These are phyloP conservation scores for Acleris emargana DNA, from an alignment of 2,888 invertebrate genomes.

Conservation along the genomic window DNA sequence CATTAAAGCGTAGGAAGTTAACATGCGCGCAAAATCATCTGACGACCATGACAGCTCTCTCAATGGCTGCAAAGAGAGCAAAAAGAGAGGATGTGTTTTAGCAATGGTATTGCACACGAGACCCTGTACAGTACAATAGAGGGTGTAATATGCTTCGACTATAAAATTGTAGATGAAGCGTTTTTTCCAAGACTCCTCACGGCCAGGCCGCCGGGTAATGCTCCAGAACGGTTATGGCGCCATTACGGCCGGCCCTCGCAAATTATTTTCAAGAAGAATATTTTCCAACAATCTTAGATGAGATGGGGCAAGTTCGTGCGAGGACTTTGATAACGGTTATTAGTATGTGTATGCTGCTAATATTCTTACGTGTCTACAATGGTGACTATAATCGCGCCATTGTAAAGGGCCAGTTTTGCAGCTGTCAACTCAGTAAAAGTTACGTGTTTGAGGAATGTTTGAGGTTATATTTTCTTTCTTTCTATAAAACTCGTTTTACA, in stretches of 20 bases:
- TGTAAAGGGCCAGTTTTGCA: too few relatives aligned
- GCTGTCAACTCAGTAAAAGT: too few relatives aligned
- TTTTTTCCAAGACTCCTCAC: not conserved
- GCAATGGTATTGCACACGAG: too few relatives aligned
- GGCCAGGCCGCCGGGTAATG: conserved; percentile 19
- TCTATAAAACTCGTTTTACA: too few relatives aligned
- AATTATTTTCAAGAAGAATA: conserved; percentile 33
- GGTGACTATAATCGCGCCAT: too few relatives aligned
- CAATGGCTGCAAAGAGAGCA: too few relatives aligned
- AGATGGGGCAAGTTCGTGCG: conserved; percentile 24
- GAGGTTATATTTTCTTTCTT: too few relatives aligned
- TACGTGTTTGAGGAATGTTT: too few relatives aligned
- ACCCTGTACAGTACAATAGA: too few relatives aligned
- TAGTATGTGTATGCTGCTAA: not conserved
- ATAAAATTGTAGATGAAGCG: too few relatives aligned
- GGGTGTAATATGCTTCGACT: too few relatives aligned
- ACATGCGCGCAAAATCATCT: conserved; percentile 15
- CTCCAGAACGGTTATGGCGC: conserved; percentile 20
- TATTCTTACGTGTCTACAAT: not conserved
- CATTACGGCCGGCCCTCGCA: conserved; percentile 24
- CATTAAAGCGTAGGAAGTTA: conserved; percentile 8
- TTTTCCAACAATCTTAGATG: conserved; percentile 21
- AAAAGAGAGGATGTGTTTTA: too few relatives aligned
- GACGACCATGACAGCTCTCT: not conserved
- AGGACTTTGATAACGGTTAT: conserved; percentile 7